phyloP scores from a whole-genome alignment of 2,888 invertebrate species.

The Hirtodrosophila alboralis region DNA sequence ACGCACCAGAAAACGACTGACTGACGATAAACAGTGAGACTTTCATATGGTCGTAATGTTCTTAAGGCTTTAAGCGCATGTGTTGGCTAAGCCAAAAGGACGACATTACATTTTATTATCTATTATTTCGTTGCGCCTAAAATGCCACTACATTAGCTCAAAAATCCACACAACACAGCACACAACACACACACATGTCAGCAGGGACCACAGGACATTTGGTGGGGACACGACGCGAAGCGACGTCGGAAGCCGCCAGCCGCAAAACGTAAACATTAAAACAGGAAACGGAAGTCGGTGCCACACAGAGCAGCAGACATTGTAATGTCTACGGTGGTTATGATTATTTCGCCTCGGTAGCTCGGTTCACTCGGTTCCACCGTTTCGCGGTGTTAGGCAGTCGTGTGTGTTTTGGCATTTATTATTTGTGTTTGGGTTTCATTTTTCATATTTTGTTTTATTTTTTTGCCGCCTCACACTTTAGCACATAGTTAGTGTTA shows the following conservation, averaged over 20 bases:
- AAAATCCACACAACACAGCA: conserved; percentile 47
- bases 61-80: conserved; percentile 29
- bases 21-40: conserved; percentile 16
- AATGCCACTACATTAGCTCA: conserved; percentile 74
- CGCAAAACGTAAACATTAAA: conserved; percentile 76
- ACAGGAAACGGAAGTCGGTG: conserved; percentile 74
- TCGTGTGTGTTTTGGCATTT: conserved; percentile 45
- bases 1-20: conserved; percentile 46
- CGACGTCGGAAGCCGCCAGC: conserved; percentile 48
- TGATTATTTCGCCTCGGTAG: conserved; percentile 70
- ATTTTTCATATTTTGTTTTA: conserved; percentile 24
- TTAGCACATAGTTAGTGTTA: conserved; percentile 44
- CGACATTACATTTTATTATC: conserved; percentile 80
- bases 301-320: conserved; percentile 48
- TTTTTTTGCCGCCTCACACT: conserved; percentile 20
- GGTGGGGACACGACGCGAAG: conserved; percentile 24
- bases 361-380: conserved; percentile 1
- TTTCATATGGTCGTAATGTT: conserved; percentile 7
- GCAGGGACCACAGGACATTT: conserved; percentile 27
- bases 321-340: conserved; percentile 67
- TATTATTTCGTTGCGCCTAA: conserved; percentile 69
- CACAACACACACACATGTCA: conserved; percentile 14
- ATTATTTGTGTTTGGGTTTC: conserved; percentile 38
- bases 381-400: conserved; percentile 12
- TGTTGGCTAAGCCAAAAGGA: conserved; percentile 63